These are phyloP conservation scores for Patiria miniata DNA, from an alignment of 35 echinoderm and acorn worm genomes.

Conservation along the genomic window DNA sequence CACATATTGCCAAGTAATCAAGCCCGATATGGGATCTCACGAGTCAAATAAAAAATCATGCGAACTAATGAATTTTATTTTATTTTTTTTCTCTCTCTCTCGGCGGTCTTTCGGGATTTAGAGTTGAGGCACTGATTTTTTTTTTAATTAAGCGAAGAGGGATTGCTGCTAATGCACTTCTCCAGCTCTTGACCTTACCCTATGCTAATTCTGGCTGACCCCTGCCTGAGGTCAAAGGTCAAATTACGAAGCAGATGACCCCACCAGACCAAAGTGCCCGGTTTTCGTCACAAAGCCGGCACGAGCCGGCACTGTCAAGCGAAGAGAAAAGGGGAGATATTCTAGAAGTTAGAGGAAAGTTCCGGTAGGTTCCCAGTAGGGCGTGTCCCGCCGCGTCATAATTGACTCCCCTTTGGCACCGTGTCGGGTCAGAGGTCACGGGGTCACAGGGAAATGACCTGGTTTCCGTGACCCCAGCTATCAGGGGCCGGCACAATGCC, in stretches of 20 bases:
- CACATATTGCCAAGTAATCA: too few species aligned
- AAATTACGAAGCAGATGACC: constrained; percentile 17
- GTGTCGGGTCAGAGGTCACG: neutral
- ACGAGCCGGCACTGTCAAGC: neutral
- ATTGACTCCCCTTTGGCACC: too few species aligned
- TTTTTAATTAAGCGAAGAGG: too few species aligned
- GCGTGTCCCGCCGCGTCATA: too few species aligned
- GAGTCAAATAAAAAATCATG: too few species aligned
- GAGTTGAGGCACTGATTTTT: too few species aligned
- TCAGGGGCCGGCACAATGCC: constrained; percentile 3
- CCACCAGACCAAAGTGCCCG: neutral
- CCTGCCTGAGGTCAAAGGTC: neutral
- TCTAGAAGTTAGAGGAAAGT: neutral
- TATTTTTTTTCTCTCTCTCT: too few species aligned
- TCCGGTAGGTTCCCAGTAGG: too few species aligned
- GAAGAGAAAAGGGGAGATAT: neutral
- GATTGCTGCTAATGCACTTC: too few species aligned
- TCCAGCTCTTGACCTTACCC: neutral
- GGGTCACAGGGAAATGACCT: neutral
- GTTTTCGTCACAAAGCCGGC: constrained; percentile 32
- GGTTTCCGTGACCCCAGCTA: neutral
- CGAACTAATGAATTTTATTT: too few species aligned
- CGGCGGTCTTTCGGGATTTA: too few species aligned
- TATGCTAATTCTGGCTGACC: neutral
- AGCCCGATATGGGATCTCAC: too few species aligned